phyloP scores from a whole-genome alignment of 2,113 vertebrate species.

The Solea solea region DNA sequence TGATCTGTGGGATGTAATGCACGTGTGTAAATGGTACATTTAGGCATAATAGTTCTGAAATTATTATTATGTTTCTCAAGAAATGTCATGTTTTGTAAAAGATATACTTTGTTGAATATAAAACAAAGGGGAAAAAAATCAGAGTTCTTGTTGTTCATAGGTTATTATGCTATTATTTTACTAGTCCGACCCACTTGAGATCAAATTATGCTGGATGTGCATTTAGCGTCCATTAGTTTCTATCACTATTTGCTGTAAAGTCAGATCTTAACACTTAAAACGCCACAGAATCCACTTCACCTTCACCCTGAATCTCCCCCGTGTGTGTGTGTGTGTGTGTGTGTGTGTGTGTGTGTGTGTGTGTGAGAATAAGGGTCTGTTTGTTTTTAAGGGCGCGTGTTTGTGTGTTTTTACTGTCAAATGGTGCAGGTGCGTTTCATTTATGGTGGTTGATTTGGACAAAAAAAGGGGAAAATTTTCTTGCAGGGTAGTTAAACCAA shows the following conservation, averaged over 20 bases:
- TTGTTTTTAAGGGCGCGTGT: neutral
- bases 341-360: constrained; percentile 11
- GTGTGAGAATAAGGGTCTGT: neutral
- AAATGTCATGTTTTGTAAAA: too few species aligned
- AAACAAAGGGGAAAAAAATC: too few species aligned
- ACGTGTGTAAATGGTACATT: too few species aligned
- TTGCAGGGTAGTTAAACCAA: constrained; percentile 1
- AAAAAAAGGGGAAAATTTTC: neutral
- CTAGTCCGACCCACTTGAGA: too few species aligned
- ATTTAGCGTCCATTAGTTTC: neutral
- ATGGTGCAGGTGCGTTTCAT: constrained; percentile 37
- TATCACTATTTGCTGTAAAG: neutral
- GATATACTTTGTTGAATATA: too few species aligned
- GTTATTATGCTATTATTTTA: too few species aligned
- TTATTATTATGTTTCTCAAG: too few species aligned
- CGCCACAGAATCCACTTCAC: neutral
- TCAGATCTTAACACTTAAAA: neutral
- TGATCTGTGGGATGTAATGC: too few species aligned
- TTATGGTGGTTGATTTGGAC: neutral
- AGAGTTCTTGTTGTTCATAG: too few species aligned
- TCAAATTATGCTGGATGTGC: too few species aligned
- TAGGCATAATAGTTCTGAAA: too few species aligned
- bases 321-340: constrained; percentile 9
- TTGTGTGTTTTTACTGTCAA: constrained; percentile 17
- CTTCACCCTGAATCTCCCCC: neutral